Conservation (phyloP, 2,113 vertebrate species). For the Anseranas semipalmata region DNA sequence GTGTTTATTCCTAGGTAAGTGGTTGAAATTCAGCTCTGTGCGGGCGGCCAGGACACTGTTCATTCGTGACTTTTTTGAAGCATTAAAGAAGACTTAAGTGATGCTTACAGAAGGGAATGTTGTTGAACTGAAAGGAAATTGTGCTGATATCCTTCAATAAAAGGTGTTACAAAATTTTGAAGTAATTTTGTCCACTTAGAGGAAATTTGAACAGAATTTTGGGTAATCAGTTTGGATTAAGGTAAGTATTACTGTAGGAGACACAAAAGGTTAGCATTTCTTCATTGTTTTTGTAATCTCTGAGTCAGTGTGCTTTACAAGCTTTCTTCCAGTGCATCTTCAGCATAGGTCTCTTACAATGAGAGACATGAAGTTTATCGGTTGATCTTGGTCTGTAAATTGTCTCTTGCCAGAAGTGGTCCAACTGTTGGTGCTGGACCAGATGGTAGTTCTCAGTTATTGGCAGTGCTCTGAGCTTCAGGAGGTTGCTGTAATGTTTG, state of each 20-base stretch:
- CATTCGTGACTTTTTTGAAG: background rate
- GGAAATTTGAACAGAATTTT: background rate
- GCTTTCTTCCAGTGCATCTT: background rate
- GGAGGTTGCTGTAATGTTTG: background rate
- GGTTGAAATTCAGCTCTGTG: background rate
- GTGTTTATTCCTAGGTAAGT: background rate
- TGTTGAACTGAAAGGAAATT: background rate
- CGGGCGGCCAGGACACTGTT: background rate
- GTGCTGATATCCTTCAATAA: accelerated
- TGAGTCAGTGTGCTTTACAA: background rate
- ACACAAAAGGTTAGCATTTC: background rate
- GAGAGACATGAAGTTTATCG: background rate
- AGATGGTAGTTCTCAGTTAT: background rate
- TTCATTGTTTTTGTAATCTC: background rate
- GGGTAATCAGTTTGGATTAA: background rate
- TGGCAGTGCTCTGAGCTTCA: background rate
- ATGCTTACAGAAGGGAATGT: background rate
- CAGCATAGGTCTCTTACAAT: background rate
- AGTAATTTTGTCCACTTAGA: background rate
- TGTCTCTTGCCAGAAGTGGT: background rate
- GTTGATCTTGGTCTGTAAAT: background rate
- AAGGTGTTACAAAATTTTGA: background rate
- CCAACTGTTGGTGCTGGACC: background rate
- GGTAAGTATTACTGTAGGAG: background rate
- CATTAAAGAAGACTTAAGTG: background rate